A percentile compares a stretch with the other conserved stretches of the same genome.
These are phyloP conservation scores for Cheilosia urbana DNA, from an alignment of 2,888 invertebrate species.

Conservation along the genomic window DNA sequence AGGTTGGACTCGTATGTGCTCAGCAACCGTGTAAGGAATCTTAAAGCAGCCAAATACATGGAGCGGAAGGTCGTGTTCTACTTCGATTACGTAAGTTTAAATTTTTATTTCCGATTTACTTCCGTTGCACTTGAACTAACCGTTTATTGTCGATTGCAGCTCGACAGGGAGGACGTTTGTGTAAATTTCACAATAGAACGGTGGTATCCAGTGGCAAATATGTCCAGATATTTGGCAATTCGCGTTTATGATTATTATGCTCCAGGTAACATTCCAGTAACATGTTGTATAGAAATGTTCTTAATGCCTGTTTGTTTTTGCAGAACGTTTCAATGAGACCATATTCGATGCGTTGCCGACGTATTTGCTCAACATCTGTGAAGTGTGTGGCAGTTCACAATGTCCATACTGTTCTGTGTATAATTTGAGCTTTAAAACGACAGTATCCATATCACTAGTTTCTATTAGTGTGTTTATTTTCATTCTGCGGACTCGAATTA, in stretches of 20 bases:
- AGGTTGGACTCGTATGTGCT: slow-evolving; percentile 93
- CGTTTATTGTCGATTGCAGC: slow-evolving; percentile 84
- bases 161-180: slow-evolving; percentile 93
- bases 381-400: slow-evolving; percentile 97
- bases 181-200: slow-evolving; percentile 96
- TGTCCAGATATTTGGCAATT: slow-evolving; percentile 95
- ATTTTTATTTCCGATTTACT: neutral
- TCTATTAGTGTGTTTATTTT: slow-evolving; percentile 81
- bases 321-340: slow-evolving; percentile 96
- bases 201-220: slow-evolving; percentile 98
- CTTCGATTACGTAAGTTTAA: slow-evolving; percentile 93
- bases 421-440: slow-evolving; percentile 85
- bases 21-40: slow-evolving; percentile 90
- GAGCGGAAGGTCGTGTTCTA: slow-evolving; percentile 95
- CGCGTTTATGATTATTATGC: slow-evolving; percentile 98
- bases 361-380: slow-evolving; percentile 95
- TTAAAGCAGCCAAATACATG: slow-evolving; percentile 93
- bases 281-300: neutral
- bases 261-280: slow-evolving; percentile 87
- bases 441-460: slow-evolving; percentile 80
- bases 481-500: slow-evolving; percentile 30
- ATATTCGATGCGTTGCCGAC: slow-evolving; percentile 94
- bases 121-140: neutral
- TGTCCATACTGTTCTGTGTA: slow-evolving; percentile 96
- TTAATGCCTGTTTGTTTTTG: slow-evolving; percentile 77